Evolutionary conservation across 2,113 vertebrate genomes (phyloP), one percentile per base, ranked within the genome.

Genomic region (Syngnathus typhle): DNA sequence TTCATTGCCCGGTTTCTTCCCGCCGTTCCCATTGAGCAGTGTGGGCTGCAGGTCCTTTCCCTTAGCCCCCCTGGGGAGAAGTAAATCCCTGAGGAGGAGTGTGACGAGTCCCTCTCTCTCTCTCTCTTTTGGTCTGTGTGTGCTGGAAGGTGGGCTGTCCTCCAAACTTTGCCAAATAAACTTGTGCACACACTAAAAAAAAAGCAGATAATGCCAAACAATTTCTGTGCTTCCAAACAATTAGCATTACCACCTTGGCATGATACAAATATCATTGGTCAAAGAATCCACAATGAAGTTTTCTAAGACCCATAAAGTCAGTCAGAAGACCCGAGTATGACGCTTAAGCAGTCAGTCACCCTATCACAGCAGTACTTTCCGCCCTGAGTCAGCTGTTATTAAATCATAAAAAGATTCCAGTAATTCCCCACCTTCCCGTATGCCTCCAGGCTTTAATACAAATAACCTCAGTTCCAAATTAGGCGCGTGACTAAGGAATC

Each of bases 81-180:
- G 82, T 79, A 89, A 88, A 85, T 88, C 87, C 87, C 84, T 70
- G 63, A 79, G 73, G 78, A 84, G 84, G 81, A 77, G 75, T 82
- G 77, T 27, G 78, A 85, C 80, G 83, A 83, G 83, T 71, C 81
- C 79, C 62, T 63, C 74, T 82, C 76, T 77, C 83, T 81, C 69
- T 68, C 60, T 68, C 52, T 32, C 39, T 67, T 37, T 75, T 36
- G 68, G 44, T 75, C 41, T 79, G 54, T 80, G 76, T 75, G 76
- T 74, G 76, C 69, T 79, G 80, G 70, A 80, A 83, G 86, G 86
- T 84, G 82, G 86, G 82, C 85, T 75, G 79, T 84, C 83, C 83
- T 84, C 80, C 79, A 80, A 32, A 85, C 87, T 85, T 78, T 81
- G 83, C 73, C 86, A 90, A 88, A 85, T 82, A 87, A 83, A 78